Conservation (phyloP, 2,888 invertebrate species). For the Herminia tarsipennalis region DNA sequence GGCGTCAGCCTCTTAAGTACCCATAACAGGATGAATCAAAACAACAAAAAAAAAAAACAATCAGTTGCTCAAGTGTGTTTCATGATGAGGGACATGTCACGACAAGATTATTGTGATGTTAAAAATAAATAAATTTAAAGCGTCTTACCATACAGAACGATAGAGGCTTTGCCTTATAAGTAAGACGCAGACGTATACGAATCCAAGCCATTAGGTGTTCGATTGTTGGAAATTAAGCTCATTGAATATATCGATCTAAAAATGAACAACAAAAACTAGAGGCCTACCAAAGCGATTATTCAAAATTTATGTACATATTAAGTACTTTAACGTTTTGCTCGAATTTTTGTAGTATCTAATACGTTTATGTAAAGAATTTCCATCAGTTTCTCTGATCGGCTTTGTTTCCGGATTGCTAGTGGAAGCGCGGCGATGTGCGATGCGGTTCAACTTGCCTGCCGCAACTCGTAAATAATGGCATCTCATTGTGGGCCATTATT, state of each 20-base stretch:
- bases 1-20: no score
- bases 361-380: constrained; percentile 20
- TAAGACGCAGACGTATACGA: constrained; percentile 44
- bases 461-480: constrained; percentile 83
- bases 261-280: constrained; percentile 44
- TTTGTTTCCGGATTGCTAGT: constrained; percentile 43
- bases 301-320: constrained; percentile 15
- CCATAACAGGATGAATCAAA: no score
- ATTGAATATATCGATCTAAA: constrained; percentile 57
- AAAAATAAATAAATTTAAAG: constrained; percentile 20
- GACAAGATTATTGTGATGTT: constrained; percentile 2
- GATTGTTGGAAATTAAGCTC: constrained; percentile 63
- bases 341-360: constrained; percentile 20
- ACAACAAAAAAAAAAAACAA: no score
- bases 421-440: constrained; percentile 54
- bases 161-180: constrained; percentile 56
- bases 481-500: constrained; percentile 84
- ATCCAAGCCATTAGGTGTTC: constrained; percentile 57
- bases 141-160: constrained; percentile 44
- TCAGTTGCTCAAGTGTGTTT: no score
- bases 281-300: constrained; percentile 14
- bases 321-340: constrained; percentile 16
- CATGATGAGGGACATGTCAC: background rate
- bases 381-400: constrained; percentile 29
- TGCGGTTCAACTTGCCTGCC: constrained; percentile 73